These are phyloP conservation scores for Hemithea aestivaria DNA, from an alignment of 2,888 invertebrate genomes.

Conservation along the genomic window DNA sequence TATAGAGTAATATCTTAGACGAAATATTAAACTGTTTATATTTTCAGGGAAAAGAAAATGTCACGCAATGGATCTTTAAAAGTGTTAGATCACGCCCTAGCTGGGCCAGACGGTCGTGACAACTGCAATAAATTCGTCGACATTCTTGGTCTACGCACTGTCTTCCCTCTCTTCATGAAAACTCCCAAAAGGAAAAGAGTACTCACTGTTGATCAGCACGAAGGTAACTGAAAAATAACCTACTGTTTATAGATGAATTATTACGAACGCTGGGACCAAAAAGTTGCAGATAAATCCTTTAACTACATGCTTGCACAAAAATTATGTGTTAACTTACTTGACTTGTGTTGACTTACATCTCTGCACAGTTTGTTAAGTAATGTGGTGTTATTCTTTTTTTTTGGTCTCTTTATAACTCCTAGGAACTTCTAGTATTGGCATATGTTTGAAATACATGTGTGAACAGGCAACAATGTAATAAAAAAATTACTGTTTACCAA, in stretches of 20 bases:
- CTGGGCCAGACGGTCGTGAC: constrained; percentile 94
- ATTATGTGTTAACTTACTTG: too few species aligned
- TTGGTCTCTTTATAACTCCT: too few species aligned
- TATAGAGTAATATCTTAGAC: constrained; percentile 6
- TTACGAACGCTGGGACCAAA: too few species aligned
- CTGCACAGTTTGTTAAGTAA: too few species aligned
- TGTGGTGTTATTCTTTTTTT: too few species aligned
- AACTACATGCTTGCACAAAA: too few species aligned
- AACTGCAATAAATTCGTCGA: constrained; percentile 99
- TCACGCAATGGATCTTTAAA: constrained; percentile 97
- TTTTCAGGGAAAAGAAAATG: constrained; percentile 91
- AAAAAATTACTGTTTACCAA: neutral
- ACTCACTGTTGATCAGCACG: constrained; percentile 92
- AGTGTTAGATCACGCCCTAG: constrained; percentile 98
- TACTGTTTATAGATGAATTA: neutral
- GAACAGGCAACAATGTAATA: too few species aligned
- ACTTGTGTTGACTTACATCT: too few species aligned
- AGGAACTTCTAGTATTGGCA: too few species aligned
- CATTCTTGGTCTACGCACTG: constrained; percentile 95
- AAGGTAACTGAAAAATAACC: constrained; percentile 74
- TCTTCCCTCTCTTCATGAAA: constrained; percentile 99
- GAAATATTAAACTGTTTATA: neutral
- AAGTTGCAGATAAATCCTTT: too few species aligned
- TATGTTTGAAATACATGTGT: too few species aligned
- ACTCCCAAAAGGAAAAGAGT: constrained; percentile 94